Percentiles rank a stretch among this genome's conserved stretches.
Conservation (phyloP, 2,797 vertebrate species). For the Trematomus bernacchii region DNA sequence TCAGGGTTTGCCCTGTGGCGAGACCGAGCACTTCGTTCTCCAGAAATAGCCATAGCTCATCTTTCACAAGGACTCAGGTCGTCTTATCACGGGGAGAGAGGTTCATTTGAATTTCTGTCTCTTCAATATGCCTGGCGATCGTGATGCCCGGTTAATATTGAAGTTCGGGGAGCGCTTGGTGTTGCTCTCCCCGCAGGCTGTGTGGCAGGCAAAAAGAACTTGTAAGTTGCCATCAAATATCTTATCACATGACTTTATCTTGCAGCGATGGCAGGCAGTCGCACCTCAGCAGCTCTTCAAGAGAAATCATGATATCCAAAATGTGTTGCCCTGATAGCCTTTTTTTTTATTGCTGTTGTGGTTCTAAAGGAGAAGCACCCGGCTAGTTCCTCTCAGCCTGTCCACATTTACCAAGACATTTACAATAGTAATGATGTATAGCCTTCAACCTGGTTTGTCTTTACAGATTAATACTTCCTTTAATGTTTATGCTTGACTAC, state of each 20-base stretch:
- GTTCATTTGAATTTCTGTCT: constrained; percentile 87
- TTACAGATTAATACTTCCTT: constrained; percentile 20
- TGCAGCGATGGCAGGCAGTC: constrained; percentile 61
- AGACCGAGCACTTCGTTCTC: constrained; percentile 83
- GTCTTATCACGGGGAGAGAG: constrained; percentile 78
- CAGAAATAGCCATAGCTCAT: constrained; percentile 90
- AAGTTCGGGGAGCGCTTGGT: constrained; percentile 77
- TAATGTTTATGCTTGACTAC: background rate
- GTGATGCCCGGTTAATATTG: constrained; percentile 83
- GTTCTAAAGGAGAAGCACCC: constrained; percentile 60
- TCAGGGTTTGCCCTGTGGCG: constrained; percentile 89
- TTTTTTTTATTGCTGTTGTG: constrained; percentile 28
- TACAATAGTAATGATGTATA: background rate
- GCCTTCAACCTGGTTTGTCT: constrained; percentile 30
- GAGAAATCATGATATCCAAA: constrained; percentile 32
- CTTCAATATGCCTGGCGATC: constrained; percentile 80
- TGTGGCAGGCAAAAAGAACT: constrained; percentile 66
- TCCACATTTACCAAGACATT: constrained; percentile 38
- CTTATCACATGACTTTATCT: constrained; percentile 73
- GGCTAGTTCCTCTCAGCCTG: constrained; percentile 34
- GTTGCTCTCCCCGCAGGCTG: constrained; percentile 68
- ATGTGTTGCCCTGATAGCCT: constrained; percentile 19
- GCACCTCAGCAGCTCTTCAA: constrained; percentile 67
- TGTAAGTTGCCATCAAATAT: constrained; percentile 81
- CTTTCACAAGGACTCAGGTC: constrained; percentile 89